Conservation (phyloP, 2,113 vertebrate species). For the Pristiophorus japonicus region DNA sequence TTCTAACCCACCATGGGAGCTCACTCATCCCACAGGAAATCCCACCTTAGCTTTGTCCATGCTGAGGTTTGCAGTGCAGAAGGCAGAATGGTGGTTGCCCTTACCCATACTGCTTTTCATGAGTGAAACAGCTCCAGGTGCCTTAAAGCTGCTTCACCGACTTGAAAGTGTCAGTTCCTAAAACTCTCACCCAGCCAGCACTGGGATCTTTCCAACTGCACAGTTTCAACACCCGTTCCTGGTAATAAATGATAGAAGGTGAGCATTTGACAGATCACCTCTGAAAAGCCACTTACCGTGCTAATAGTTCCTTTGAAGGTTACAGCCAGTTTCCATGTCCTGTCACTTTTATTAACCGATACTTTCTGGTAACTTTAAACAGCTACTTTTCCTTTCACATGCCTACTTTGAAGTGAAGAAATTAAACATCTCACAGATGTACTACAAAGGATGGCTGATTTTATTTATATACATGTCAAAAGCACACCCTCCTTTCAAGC, state of each 20-base stretch:
- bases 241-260: conserved; percentile 22
- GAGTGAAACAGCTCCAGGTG: background rate
- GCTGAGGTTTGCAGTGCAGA: background rate
- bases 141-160: background rate
- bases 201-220: background rate
- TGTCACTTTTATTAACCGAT: background rate
- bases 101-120: background rate
- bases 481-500: background rate
- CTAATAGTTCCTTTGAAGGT: conserved; percentile 14
- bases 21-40: background rate
- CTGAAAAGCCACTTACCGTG: conserved; percentile 11
- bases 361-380: background rate
- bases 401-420: conserved; percentile 19
- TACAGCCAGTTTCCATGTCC: background rate
- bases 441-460: conserved; percentile 1
- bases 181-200: background rate
- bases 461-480: background rate
- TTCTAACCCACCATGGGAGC: background rate
- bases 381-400: conserved; percentile 5
- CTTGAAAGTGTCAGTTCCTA: background rate
- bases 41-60: background rate
- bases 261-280: background rate
- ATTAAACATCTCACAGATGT: conserved; percentile 6
- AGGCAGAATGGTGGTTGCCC: background rate
- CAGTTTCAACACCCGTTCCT: background rate